Conservation (phyloP, 2,888 invertebrate species). For the Macrosiphum euphorbiae region DNA sequence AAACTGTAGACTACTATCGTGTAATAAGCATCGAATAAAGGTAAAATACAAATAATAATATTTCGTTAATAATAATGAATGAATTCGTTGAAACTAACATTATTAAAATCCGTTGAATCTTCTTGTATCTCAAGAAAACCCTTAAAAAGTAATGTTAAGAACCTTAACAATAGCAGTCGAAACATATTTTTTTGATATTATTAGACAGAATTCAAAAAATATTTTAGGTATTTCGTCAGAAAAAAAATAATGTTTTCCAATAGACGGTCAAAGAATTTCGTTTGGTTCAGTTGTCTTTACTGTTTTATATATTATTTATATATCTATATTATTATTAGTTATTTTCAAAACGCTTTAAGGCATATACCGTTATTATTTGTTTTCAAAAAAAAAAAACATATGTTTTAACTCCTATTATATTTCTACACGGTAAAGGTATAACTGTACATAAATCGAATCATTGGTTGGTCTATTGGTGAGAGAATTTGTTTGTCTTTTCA, state of each 20-base stretch:
- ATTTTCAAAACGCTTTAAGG: background rate
- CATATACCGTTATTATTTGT: background rate
- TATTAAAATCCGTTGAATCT: background rate
- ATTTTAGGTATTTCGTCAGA: background rate
- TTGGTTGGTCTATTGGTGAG: background rate
- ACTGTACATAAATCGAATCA: background rate
- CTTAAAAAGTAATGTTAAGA: background rate
- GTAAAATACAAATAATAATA: background rate
- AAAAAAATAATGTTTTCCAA: background rate
- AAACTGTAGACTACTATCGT: background rate
- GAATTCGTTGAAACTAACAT: background rate
- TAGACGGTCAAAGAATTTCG: background rate
- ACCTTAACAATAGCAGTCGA: background rate
- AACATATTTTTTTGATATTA: background rate
- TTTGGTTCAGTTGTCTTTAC: background rate
- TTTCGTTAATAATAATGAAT: background rate
- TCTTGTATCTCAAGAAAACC: background rate
- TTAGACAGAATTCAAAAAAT: background rate
- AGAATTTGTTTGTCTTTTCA: too few relatives aligned
- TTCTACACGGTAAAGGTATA: background rate
- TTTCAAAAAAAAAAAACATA: background rate
- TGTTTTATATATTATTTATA: background rate
- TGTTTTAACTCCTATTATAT: background rate
- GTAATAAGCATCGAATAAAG: background rate
- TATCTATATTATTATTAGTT: background rate